Base-by-base conservation (phyloP, 2,888 invertebrate genomes). In the Clitarchus hookeri region DNA sequence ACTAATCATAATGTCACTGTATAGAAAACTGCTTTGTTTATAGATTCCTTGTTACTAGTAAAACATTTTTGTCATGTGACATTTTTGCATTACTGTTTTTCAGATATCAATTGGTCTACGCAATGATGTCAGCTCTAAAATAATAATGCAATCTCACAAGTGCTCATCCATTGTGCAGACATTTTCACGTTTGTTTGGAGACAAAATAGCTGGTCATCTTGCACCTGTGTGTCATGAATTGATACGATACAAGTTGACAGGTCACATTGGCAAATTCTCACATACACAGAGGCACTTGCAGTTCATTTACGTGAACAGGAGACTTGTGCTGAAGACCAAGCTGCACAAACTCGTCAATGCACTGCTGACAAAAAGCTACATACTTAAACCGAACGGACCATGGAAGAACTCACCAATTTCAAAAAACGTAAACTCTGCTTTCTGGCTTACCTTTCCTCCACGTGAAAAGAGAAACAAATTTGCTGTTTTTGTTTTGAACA, bases 261-360 rank as follows among this genome's bases (percentile, higher is more conserved):
- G 94, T 0, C 93, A 93, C 88, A 92, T 96, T 86, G 93, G 93
- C 80, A 94, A 92, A 88, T 92, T 92, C 82, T 89, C 91, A 19
- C 90, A 91, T 86, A 88, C 89, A 80, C 92, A 91, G 82, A 93
- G 92, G 88, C 91, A 91, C 85, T 90, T 93, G 36, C 95, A 95
- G 89, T 94, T 94, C 91, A 91, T 96, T 84, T 96, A 93, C 91
- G 92, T 96, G 9, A 96, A 96, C 91, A 93, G 93, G 88, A 92
- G 94, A 88, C 92, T 92, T 80, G 90, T 96, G 6, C 88, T 91
- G 84, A 93, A 93, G 87, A 92, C 93, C 65, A 93, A 92, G 90
- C 88, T 94, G 84, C 92, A 93, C 88, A 92, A 92, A 88, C 87
- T 91, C 48, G 87, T 93, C 9, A 91, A 91, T 86, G 89, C 90